phyloP scores from a whole-genome alignment of 1,140 invertebrate genomes.

The Magallana ariakensis region DNA sequence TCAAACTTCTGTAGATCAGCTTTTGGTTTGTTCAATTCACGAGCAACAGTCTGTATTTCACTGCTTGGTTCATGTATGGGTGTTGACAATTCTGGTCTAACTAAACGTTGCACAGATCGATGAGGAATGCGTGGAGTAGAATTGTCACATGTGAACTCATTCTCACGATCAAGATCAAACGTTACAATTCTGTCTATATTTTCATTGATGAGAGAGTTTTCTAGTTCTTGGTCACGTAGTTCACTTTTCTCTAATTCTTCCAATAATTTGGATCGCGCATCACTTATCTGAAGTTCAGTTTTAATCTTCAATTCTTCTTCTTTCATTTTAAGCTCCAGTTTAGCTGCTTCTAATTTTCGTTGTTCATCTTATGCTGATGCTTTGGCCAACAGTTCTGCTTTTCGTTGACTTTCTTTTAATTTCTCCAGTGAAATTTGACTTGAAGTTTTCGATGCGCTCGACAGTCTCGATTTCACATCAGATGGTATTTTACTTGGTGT shows the following conservation, averaged over 20 bases:
- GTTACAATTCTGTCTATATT: not conserved
- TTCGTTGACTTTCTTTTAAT: constrained; percentile 47
- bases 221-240: not conserved
- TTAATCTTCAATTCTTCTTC: constrained; percentile 57
- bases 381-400: constrained; percentile 45
- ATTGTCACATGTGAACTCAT: not conserved
- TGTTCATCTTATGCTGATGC: constrained; percentile 24
- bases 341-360: constrained; percentile 40
- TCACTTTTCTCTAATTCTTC: constrained; percentile 48
- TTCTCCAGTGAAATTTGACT: constrained; percentile 40
- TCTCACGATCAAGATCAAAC: not conserved
- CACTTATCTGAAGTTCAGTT: constrained; percentile 46
- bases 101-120: not conserved
- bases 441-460: not conserved
- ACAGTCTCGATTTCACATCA: not conserved
- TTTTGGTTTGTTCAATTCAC: constrained; percentile 24
- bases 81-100: constrained; percentile 1
- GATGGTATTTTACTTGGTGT: not conserved
- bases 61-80: not conserved
- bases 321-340: constrained; percentile 49
- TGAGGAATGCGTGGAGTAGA: not conserved
- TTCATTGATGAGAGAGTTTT: constrained; percentile 29
- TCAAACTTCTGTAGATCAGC: constrained; percentile 10
- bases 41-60: not conserved
- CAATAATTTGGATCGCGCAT: constrained; percentile 50